Conservation (phyloP, 2,888 invertebrate genomes). For the Tachina grossa region DNA sequence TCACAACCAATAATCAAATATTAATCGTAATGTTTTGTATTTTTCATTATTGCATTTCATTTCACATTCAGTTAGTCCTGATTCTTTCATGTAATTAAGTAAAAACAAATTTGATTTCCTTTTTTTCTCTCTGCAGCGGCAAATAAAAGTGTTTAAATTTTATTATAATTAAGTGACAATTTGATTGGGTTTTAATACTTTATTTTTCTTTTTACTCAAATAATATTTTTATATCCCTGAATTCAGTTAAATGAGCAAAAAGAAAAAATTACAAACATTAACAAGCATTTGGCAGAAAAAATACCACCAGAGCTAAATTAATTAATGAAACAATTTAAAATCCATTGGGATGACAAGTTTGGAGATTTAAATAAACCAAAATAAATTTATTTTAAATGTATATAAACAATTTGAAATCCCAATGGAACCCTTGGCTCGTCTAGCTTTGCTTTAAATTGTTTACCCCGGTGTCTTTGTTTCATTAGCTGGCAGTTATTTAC, state of each 20-base stretch:
- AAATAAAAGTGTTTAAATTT: constrained; percentile 32
- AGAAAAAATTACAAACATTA: constrained; percentile 42
- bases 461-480: constrained; percentile 18
- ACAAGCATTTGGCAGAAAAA: constrained; percentile 35
- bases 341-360: constrained; percentile 55
- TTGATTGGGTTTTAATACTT: constrained; percentile 73
- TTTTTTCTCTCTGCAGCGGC: neutral
- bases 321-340: constrained; percentile 66
- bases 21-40: constrained; percentile 18
- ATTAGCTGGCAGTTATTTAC: neutral
- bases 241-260: constrained; percentile 24
- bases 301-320: constrained; percentile 60
- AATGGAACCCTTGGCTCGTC: constrained; percentile 31
- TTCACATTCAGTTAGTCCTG: neutral
- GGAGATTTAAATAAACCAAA: constrained; percentile 47
- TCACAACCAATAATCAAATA: constrained; percentile 23
- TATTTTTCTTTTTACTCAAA: constrained; percentile 60
- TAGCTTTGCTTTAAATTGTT: neutral
- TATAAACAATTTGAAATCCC: constrained; percentile 51
- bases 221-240: neutral
- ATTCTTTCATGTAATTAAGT: constrained; percentile 32
- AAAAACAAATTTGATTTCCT: constrained; percentile 30
- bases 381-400: constrained; percentile 53
- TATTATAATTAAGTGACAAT: constrained; percentile 79
- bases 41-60: constrained; percentile 17